A percentile compares a stretch with the other conserved stretches of the same genome.
Conservation (phyloP, 2,797 vertebrate species). For the Manis pentadactyla region DNA sequence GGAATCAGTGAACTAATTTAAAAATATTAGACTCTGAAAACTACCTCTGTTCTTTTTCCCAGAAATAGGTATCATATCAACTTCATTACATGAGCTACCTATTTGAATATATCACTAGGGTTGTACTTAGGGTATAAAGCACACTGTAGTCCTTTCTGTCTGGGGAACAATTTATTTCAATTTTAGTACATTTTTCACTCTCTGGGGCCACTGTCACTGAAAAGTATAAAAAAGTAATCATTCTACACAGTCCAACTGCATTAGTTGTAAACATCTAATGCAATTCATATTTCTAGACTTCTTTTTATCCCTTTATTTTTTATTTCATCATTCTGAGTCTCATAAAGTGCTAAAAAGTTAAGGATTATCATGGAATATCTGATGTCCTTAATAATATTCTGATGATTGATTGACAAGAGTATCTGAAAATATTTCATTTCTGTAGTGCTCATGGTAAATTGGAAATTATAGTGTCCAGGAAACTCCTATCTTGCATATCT, state of each 20-base stretch:
- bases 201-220: background rate
- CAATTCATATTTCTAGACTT: background rate
- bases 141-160: background rate
- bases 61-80: background rate
- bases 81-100: background rate
- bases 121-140: background rate
- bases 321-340: background rate
- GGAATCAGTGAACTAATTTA: background rate
- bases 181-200: background rate
- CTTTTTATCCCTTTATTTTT: background rate
- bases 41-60: background rate
- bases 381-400: background rate
- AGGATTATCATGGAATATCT: background rate
- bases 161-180: background rate
- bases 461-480: background rate
- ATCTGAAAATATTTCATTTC: background rate
- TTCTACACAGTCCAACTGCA: background rate
- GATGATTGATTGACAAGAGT: background rate
- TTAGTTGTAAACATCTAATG: background rate
- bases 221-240: background rate
- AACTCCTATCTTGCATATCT: background rate
- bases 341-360: background rate
- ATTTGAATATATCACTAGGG: background rate
- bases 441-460: background rate
- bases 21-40: conserved; percentile 18